phyloP scores from a whole-genome alignment of 2,113 vertebrate genomes.

The Chascanopsetta lugubris region DNA sequence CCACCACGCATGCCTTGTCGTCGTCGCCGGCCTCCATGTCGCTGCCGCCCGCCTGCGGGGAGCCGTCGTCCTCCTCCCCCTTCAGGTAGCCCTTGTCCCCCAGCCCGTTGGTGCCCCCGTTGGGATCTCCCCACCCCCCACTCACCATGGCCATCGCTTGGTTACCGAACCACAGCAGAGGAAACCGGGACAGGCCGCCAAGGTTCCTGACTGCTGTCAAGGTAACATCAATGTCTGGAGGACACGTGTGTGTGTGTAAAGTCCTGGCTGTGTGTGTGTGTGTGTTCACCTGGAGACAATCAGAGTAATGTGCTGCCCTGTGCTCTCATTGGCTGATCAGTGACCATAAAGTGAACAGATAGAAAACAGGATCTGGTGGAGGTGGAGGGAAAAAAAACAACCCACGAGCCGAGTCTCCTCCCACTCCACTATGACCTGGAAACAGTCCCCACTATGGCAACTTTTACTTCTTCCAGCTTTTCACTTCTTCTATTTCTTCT shows the following conservation, averaged over 20 bases:
- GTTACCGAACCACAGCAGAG: slow-evolving; percentile 66
- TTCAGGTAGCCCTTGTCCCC: slow-evolving; percentile 84
- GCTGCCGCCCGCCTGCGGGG: slow-evolving; percentile 88
- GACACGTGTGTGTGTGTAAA: slow-evolving; percentile 40
- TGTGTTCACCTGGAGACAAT: slow-evolving; percentile 12
- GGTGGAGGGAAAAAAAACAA: slow-evolving; percentile 36
- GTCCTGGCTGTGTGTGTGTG: background rate
- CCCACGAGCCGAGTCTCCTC: slow-evolving; percentile 60
- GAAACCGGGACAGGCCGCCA: slow-evolving; percentile 61
- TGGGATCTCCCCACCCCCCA: slow-evolving; percentile 92
- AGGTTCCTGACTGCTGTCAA: slow-evolving; percentile 61
- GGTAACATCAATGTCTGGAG: slow-evolving; percentile 48
- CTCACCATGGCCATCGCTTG: slow-evolving; percentile 93
- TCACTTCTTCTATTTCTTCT: background rate
- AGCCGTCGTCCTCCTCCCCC: slow-evolving; percentile 88
- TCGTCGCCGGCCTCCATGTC: slow-evolving; percentile 90
- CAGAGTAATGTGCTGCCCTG: background rate
- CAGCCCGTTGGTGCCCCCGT: slow-evolving; percentile 85
- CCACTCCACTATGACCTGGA: slow-evolving; percentile 78
- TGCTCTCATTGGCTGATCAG: slow-evolving; percentile 14
- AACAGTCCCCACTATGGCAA: slow-evolving; percentile 59
- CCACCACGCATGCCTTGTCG: slow-evolving; percentile 88
- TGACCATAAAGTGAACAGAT: slow-evolving; percentile 1
- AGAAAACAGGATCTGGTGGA: background rate
- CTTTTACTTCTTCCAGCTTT: slow-evolving; percentile 47